Conservation (phyloP, 2,797 vertebrate species). For the Lepidocolaptes lacrymiger region DNA sequence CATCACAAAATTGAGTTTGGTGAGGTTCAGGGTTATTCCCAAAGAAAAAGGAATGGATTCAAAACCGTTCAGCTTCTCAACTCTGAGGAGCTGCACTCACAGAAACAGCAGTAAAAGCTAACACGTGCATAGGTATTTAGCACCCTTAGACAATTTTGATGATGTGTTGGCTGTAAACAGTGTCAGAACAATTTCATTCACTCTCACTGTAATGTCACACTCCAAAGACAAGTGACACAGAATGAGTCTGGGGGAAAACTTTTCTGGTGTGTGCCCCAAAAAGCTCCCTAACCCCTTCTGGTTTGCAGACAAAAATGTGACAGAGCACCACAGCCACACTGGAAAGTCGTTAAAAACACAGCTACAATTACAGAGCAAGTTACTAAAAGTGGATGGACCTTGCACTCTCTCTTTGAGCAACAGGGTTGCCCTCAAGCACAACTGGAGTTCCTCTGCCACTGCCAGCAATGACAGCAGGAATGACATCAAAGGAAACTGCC, state of each 20-base stretch:
- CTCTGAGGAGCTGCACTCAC: background rate
- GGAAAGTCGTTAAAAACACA: background rate
- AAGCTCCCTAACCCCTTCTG: background rate
- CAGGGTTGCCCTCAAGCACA: rapidly evolving
- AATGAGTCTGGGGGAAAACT: rapidly evolving
- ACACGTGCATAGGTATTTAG: rapidly evolving
- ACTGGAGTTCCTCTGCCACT: background rate
- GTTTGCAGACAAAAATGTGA: background rate
- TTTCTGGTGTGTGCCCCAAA: background rate
- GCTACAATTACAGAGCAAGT: background rate
- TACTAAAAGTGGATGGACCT: background rate
- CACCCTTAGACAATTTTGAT: background rate
- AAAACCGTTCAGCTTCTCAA: rapidly evolving
- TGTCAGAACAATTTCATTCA: background rate
- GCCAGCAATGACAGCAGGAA: background rate
- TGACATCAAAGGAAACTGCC: background rate
- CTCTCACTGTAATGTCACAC: rapidly evolving
- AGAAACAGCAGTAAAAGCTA: background rate
- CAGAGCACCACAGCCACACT: rapidly evolving
- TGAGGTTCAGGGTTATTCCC: background rate
- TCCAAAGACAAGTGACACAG: background rate
- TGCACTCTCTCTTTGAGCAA: background rate
- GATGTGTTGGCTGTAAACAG: background rate
- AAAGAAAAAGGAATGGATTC: background rate
- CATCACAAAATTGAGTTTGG: background rate